A percentile compares a stretch with the other conserved stretches of the same genome.
These are phyloP conservation scores for Oxystoma pomonae DNA, from an alignment of 2,888 invertebrate species.

Conservation along the genomic window DNA sequence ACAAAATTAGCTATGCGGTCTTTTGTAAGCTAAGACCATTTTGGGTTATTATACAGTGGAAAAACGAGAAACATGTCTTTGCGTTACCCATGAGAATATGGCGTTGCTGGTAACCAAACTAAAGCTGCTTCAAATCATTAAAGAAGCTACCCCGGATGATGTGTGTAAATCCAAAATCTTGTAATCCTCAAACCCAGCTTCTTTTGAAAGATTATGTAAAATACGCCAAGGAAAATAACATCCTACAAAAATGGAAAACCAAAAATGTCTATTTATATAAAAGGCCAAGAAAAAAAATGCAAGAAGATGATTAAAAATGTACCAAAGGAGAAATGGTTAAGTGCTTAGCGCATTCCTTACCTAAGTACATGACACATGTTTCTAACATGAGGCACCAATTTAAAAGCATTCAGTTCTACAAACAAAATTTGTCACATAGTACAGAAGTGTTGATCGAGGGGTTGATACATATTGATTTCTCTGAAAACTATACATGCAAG, in stretches of 20 bases:
- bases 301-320: not conserved
- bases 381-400: not conserved
- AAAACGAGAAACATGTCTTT: too few species aligned
- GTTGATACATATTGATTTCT: conserved; percentile 12
- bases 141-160: not conserved
- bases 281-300: not conserved
- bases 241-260: not conserved
- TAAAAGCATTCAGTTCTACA: not conserved
- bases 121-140: not conserved
- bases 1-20: not conserved
- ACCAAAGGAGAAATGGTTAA: not conserved
- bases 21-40: not conserved
- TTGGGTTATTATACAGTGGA: too few species aligned
- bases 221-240: not conserved
- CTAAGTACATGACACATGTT: not conserved
- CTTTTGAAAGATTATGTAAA: not conserved
- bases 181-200: not conserved
- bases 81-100: too few species aligned
- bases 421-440: not conserved
- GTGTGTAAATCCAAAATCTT: not conserved
- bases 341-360: not conserved
- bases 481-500: conserved; percentile 16
- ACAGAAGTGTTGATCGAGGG: not conserved
- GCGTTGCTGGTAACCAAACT: not conserved
- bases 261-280: not conserved